Conservation (phyloP, 2,113 vertebrate species). For the Manacus vitellinus region DNA sequence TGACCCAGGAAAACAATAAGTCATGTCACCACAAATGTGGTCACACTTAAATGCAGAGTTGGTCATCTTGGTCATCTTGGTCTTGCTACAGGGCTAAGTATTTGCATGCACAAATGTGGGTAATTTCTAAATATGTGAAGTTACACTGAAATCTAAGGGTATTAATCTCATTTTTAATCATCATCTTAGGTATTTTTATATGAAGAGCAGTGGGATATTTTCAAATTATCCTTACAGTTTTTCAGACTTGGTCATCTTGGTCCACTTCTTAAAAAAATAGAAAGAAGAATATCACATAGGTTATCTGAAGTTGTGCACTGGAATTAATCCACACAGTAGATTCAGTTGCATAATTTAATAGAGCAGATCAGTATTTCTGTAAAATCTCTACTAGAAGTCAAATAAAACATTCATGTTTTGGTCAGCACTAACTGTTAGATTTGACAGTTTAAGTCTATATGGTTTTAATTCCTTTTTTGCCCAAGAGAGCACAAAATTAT, state of each 20-base stretch:
- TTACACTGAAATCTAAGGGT: too few relatives aligned
- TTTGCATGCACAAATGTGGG: too few relatives aligned
- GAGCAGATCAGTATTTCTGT: not conserved
- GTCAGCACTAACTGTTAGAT: not conserved
- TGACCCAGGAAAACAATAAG: not conserved
- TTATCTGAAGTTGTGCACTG: not conserved
- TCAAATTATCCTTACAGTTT: too few relatives aligned
- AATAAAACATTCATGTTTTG: not conserved
- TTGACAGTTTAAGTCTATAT: not conserved
- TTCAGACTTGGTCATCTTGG: too few relatives aligned
- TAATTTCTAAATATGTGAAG: too few relatives aligned
- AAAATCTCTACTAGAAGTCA: not conserved
- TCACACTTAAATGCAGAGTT: not conserved
- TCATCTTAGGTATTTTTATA: too few relatives aligned
- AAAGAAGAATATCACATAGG: not conserved
- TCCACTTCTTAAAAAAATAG: not conserved
- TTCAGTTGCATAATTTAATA: not conserved
- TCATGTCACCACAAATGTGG: not conserved
- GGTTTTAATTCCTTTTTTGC: not conserved
- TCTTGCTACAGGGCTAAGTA: too few relatives aligned
- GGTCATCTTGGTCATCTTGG: too few relatives aligned
- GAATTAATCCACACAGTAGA: not conserved
- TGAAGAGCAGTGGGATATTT: too few relatives aligned
- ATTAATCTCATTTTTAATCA: too few relatives aligned
- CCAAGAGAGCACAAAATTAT: not conserved